Conservation (phyloP, 1,140 invertebrate genomes). For the Argopecten irradians region DNA sequence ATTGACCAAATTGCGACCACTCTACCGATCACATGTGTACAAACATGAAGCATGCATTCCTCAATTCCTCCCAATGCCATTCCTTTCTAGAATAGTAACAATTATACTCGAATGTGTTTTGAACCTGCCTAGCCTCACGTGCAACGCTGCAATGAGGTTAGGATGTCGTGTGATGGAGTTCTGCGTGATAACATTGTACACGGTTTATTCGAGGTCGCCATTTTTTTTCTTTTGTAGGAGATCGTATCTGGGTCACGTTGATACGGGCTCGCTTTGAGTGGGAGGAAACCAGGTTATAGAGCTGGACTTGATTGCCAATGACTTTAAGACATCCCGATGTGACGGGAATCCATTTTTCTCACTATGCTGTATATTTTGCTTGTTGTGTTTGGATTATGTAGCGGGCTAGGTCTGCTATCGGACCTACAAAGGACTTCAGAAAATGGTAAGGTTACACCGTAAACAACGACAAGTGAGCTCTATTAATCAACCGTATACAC, state of each 20-base stretch:
- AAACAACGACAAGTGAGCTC: background rate
- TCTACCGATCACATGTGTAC: slow-evolving; percentile 2
- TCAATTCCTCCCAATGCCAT: background rate
- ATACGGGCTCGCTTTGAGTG: background rate
- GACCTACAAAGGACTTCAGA: background rate
- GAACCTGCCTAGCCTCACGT: background rate
- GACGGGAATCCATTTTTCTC: background rate
- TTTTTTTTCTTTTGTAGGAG: slow-evolving; percentile 17
- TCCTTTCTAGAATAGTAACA: background rate
- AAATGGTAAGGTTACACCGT: background rate
- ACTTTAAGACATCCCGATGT: slow-evolving; percentile 16
- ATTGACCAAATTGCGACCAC: background rate
- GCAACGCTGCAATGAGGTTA: background rate
- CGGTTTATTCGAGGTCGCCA: slow-evolving; percentile 7
- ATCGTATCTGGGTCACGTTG: slow-evolving; percentile 15
- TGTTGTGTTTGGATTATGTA: slow-evolving; percentile 11
- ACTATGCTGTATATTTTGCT: slow-evolving; percentile 17
- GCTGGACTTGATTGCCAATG: background rate
- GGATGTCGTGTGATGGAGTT: slow-evolving; percentile 7
- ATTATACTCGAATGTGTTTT: background rate
- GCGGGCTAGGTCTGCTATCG: background rate
- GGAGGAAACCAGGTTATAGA: background rate
- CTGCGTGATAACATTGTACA: slow-evolving; percentile 21
- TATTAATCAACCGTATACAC: background rate
- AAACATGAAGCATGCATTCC: background rate